Evolutionary conservation across 2,797 vertebrate genomes (phyloP).

Genomic region (Pseudochromis fuscus): DNA sequence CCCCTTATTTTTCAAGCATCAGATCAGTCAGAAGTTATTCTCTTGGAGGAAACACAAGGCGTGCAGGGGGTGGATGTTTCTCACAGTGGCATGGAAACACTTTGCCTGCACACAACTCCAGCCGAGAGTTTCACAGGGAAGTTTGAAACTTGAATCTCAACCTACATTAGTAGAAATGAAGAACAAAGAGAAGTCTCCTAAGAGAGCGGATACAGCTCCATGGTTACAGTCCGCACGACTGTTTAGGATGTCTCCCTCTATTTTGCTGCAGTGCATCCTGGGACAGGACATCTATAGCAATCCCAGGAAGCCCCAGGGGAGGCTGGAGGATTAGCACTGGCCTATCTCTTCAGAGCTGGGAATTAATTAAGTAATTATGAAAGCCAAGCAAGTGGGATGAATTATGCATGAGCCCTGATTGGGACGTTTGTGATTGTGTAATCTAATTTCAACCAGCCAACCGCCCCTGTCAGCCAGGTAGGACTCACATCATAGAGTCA

Average conservation of each 20-base stretch:
- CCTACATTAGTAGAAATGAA: conserved; percentile 62
- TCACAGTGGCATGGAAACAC: conserved; percentile 43
- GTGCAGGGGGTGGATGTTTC: conserved; percentile 25
- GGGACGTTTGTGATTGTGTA: conserved; percentile 86
- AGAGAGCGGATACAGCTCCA: conserved; percentile 74
- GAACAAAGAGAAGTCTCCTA: conserved; percentile 53
- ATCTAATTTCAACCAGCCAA: conserved; percentile 83
- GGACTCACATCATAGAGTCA: conserved; percentile 19
- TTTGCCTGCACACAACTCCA: conserved; percentile 54
- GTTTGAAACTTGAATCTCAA: conserved; percentile 43
- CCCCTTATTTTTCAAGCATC: conserved; percentile 34
- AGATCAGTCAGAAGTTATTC: conserved; percentile 57
- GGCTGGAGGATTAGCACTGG: conserved; percentile 77
- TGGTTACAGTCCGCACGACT: conserved; percentile 63
- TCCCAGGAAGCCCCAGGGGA: conserved; percentile 67
- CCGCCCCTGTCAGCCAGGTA: conserved; percentile 75
- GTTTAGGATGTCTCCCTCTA: conserved; percentile 63
- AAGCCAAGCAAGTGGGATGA: conserved; percentile 76
- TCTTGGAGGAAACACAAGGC: conserved; percentile 30
- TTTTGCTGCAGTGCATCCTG: conserved; percentile 73
- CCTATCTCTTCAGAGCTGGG: conserved; percentile 81
- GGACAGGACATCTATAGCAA: conserved; percentile 75
- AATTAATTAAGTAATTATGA: conserved; percentile 91
- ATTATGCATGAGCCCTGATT: conserved; percentile 88
- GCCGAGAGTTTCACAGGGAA: conserved; percentile 72